phyloP scores from a whole-genome alignment of 2,113 vertebrate species.

The Cacatua alba region DNA sequence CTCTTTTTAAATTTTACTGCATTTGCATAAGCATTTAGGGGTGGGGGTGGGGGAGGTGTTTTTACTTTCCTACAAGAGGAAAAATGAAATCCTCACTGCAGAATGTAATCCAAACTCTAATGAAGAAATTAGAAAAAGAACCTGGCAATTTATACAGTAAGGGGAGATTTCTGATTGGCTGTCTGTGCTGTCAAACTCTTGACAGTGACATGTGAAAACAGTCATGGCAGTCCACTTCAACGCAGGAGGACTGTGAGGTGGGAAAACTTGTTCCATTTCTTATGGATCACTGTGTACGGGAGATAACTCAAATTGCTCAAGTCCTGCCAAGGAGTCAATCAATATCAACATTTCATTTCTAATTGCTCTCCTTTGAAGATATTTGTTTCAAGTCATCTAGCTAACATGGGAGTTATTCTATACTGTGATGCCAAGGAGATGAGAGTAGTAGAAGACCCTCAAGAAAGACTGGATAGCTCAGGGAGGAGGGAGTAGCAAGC shows the following conservation, averaged over 20 bases:
- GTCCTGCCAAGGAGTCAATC: neutral
- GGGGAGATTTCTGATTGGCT: neutral
- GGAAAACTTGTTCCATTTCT: neutral
- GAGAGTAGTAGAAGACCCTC: neutral
- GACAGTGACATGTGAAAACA: neutral
- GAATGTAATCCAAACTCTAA: neutral
- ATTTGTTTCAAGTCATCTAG: neutral
- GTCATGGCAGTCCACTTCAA: neutral
- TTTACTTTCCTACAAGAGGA: neutral
- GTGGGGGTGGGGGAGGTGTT: fast-evolving
- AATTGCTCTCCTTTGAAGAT: neutral
- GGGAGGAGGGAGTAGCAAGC: neutral
- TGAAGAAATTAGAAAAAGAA: neutral
- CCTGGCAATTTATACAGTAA: neutral
- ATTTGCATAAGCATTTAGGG: neutral
- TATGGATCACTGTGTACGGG: neutral
- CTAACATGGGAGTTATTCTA: neutral
- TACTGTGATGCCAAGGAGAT: neutral
- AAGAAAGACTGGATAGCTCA: neutral
- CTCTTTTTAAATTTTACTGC: neutral
- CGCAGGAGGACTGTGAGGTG: neutral
- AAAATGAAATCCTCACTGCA: neutral
- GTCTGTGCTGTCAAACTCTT: neutral
- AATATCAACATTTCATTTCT: neutral
- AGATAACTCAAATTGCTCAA: neutral